Conservation (phyloP, 37 sponge, comb jelly and placozoan genomes). For the Sycon ciliatum region DNA sequence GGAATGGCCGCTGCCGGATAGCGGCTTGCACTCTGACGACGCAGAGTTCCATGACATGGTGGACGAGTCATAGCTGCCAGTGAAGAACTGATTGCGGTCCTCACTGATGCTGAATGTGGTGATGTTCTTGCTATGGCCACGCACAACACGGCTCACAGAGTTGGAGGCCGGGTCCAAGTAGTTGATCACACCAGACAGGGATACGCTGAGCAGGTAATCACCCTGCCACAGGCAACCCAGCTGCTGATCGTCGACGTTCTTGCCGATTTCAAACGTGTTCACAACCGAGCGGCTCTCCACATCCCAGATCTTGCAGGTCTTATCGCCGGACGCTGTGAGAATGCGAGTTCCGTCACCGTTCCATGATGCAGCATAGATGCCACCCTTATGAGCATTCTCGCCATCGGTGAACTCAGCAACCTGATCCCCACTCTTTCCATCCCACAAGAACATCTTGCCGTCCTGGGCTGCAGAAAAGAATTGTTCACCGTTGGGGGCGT, state of each 20-base stretch:
- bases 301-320: constrained; percentile 91
- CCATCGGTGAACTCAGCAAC: constrained; percentile 65
- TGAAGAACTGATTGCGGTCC: constrained; percentile 49
- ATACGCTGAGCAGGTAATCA: constrained; percentile 70
- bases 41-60: constrained; percentile 16
- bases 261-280: constrained; percentile 85
- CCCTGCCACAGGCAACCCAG: constrained; percentile 93
- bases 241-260: constrained; percentile 74
- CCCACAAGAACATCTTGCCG: constrained; percentile 62
- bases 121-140: constrained; percentile 83
- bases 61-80: constrained; percentile 61
- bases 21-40: neutral
- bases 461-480: constrained; percentile 79
- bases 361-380: constrained; percentile 76
- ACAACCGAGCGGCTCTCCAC: constrained; percentile 63
- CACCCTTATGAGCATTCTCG: constrained; percentile 71
- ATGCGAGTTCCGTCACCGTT: constrained; percentile 67
- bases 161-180: constrained; percentile 57
- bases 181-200: constrained; percentile 83
- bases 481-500: constrained; percentile 74
- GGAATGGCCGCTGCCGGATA: neutral
- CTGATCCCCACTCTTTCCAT: constrained; percentile 78
- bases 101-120: constrained; percentile 36
- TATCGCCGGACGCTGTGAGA: constrained; percentile 94
- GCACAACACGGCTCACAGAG: neutral